Conservation (phyloP, 2,888 invertebrate genomes). For the Hyles lineata region DNA sequence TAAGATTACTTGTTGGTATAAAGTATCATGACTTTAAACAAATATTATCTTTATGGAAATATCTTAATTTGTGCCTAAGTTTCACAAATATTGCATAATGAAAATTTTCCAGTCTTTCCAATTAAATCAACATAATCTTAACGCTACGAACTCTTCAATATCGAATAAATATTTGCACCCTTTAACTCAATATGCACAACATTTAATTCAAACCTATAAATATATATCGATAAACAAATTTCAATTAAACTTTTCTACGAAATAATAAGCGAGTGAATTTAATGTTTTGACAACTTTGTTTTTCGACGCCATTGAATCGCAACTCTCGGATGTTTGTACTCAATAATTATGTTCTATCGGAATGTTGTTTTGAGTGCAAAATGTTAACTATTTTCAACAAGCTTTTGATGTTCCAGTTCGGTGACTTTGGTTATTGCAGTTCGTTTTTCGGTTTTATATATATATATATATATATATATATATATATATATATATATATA, state of each 20-base stretch:
- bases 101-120: too few species aligned
- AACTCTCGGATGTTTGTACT: too few species aligned
- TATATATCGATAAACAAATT: conserved; percentile 4
- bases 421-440: too few species aligned
- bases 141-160: background rate
- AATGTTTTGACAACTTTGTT: conserved; percentile 7
- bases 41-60: background rate
- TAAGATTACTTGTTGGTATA: too few species aligned
- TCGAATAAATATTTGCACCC: background rate
- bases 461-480: too few species aligned
- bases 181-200: background rate
- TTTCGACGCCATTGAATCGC: too few species aligned
- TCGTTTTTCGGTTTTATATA: background rate
- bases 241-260: background rate
- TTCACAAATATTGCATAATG: background rate
- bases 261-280: background rate
- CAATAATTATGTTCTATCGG: too few species aligned
- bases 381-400: too few species aligned
- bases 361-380: too few species aligned
- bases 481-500: too few species aligned
- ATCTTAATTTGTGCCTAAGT: background rate
- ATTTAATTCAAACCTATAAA: background rate
- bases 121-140: background rate
- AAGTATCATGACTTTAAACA: background rate
- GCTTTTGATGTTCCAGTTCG: too few species aligned